Conservation (phyloP, 2,888 invertebrate genomes). For the Drosophila differens region DNA sequence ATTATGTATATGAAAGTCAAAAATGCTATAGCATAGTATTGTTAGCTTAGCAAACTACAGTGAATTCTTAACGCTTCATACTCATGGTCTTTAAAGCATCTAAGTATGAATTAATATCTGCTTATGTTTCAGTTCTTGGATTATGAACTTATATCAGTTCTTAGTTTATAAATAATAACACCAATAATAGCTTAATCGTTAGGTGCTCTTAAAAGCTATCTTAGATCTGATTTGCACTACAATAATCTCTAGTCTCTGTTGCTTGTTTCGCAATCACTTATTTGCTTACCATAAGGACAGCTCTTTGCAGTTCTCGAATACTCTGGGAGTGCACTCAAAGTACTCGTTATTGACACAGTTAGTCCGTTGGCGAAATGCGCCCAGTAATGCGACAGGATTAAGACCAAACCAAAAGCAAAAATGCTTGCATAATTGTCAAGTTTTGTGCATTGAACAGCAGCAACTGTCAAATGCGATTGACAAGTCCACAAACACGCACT, state of each 20-base stretch:
- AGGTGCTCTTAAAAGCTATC: not conserved
- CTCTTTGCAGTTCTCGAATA: not conserved
- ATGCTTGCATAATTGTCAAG: constrained; percentile 69
- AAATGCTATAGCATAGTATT: not conserved
- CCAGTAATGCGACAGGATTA: constrained; percentile 62
- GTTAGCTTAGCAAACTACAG: too few species aligned
- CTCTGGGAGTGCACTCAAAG: not conserved
- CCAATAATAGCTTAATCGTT: not conserved
- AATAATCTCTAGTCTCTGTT: not conserved
- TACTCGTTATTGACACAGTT: constrained; percentile 16
- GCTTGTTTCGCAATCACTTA: not conserved
- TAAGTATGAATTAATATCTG: too few species aligned
- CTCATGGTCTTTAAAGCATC: too few species aligned
- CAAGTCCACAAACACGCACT: constrained; percentile 44
- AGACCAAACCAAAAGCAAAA: constrained; percentile 40
- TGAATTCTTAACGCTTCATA: not conserved
- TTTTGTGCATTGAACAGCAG: constrained; percentile 41
- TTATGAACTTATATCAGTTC: not conserved
- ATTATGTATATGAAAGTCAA: not conserved
- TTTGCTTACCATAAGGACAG: not conserved
- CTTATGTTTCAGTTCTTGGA: too few species aligned
- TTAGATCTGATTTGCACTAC: too few species aligned
- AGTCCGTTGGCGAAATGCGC: not conserved
- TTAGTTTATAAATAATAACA: not conserved
- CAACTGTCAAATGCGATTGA: constrained; percentile 56